Base-by-base conservation (phyloP, 2,797 vertebrate species). In the Agapornis canus region DNA sequence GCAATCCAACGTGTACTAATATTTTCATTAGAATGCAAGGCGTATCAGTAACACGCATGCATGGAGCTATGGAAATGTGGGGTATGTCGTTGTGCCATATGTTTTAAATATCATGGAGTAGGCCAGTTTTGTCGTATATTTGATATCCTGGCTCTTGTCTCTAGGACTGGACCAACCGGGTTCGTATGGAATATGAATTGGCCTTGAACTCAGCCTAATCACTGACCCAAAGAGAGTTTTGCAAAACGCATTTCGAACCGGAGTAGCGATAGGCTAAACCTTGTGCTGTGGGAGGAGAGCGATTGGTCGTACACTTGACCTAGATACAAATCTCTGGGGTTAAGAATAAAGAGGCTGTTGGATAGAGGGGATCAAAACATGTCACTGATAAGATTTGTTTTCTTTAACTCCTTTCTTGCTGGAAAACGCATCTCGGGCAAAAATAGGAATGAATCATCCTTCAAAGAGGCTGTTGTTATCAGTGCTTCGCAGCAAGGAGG, bases 321-420 rank as follows among this genome's bases (percentile, higher is more conserved):
- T 68, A 96, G 66, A 94, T 92, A 79, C 72, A 95, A 96, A 89
- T 94, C 93, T 93, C 94, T 76, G 27, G 91, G 82, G 91, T 88
- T 82, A 91, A 82, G 94, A 95, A 81, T 51, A 71, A 90, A 71
- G 63, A 91, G 45, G 9, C 65, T 71, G 15, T 78, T 89, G 92
- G 90, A 85, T 12, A 93, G 71, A 31, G 1, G 47, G 85, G 84
- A 75, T 56, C 26, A 86, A 89, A 96, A 94, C 31, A 83, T 78
- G 72, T 78, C 49, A 57, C 87, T 78, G 92, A 96, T 96, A 92
- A 96, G 91, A 86, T 43, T 88, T 70, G 35, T 86, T 75, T 48
- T 76, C 39, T 17, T 23, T n/a, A n/a, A 31, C 9, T 32, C 12
- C 23, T 8, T 13, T 10, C 86, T 68, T 54, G 19, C 80, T 90